Evolutionary conservation across 2,797 vertebrate genomes (phyloP).

Genomic region (Decapterus maruadsi): DNA sequence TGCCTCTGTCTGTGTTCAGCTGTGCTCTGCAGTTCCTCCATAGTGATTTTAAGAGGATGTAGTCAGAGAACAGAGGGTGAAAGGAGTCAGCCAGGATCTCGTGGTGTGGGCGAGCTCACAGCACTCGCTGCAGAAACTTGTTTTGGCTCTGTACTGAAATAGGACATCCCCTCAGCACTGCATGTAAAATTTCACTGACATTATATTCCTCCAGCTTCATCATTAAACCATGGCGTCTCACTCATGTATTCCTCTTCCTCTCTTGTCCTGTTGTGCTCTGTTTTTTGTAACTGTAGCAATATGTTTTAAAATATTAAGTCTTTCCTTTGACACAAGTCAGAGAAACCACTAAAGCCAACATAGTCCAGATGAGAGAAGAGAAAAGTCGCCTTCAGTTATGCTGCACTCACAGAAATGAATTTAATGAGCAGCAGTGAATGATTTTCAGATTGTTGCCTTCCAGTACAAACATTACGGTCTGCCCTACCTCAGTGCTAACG

Average conservation of each 20-base stretch:
- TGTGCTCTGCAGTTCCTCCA: constrained; percentile 29
- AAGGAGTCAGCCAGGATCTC: constrained; percentile 28
- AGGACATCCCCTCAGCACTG: constrained; percentile 18
- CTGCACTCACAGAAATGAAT: background rate
- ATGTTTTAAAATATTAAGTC: background rate
- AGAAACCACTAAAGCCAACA: background rate
- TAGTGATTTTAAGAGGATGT: constrained; percentile 44
- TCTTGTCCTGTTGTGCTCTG: background rate
- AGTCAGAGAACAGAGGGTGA: constrained; percentile 55
- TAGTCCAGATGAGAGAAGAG: background rate
- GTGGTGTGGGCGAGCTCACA: constrained; percentile 34
- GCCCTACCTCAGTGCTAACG: background rate
- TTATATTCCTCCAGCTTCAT: background rate
- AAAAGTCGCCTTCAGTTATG: constrained; percentile 15
- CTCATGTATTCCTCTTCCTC: background rate
- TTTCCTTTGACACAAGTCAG: background rate
- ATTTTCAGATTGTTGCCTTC: background rate
- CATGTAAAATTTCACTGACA: background rate
- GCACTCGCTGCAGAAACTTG: constrained; percentile 14
- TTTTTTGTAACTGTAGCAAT: background rate
- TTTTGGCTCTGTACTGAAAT: constrained; percentile 4
- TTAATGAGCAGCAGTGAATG: background rate
- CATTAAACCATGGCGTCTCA: background rate
- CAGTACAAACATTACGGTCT: background rate
- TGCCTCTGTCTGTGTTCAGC: constrained; percentile 26